These are phyloP conservation scores for Trachelus iudaicus DNA, from an alignment of 2,888 invertebrate genomes.

Conservation along the genomic window DNA sequence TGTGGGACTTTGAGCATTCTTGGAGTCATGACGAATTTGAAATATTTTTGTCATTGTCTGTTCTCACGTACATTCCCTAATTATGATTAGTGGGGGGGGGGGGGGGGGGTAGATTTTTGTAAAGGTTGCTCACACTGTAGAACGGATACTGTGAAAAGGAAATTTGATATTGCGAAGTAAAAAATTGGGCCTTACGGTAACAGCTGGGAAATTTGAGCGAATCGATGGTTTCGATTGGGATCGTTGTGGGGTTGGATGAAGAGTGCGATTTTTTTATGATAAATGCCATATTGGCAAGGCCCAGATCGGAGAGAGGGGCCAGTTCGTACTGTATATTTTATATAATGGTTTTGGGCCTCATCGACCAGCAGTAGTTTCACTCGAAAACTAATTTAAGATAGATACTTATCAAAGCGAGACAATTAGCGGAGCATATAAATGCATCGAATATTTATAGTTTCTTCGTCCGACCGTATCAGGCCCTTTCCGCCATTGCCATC, in stretches of 20 bases:
- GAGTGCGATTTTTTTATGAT: too few species aligned
- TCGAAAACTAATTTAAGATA: conserved; percentile 54
- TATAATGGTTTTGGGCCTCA: background rate
- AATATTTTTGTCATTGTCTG: background rate
- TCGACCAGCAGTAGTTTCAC: conserved; percentile 23
- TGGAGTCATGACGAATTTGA: background rate
- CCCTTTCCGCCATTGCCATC: conserved; percentile 36
- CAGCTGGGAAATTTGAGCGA: too few species aligned
- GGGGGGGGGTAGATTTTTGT: background rate
- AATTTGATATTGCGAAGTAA: too few species aligned
- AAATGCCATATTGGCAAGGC: too few species aligned
- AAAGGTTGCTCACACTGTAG: background rate
- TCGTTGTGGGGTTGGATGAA: too few species aligned
- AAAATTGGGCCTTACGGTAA: too few species aligned
- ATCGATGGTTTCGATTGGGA: too few species aligned
- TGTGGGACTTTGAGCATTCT: background rate
- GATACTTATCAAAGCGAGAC: conserved; percentile 62
- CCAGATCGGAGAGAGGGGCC: background rate
- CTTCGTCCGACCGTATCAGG: conserved; percentile 47
- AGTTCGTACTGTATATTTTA: background rate
- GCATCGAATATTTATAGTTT: conserved; percentile 58
- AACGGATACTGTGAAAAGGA: background rate
- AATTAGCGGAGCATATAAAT: conserved; percentile 64
- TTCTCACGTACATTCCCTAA: background rate
- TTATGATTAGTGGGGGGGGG: background rate